Conservation (phyloP, 2,113 vertebrate species). For the Nibea coibor region DNA sequence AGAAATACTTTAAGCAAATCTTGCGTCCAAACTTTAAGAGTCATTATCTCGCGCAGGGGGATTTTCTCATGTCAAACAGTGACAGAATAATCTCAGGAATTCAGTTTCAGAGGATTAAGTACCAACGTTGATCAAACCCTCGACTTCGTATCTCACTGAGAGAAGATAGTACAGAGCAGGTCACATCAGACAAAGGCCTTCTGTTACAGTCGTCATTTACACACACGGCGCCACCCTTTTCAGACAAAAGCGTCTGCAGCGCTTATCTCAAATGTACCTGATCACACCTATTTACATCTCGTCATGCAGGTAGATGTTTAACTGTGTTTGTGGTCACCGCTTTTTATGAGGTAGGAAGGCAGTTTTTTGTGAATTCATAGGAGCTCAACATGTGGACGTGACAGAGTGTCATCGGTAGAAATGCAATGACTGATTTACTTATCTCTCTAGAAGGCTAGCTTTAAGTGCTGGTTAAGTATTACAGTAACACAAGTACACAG, state of each 20-base stretch:
- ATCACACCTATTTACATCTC: conserved; percentile 38
- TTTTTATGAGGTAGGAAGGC: not conserved
- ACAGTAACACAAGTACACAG: no score
- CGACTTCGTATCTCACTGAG: not conserved
- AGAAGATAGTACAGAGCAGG: not conserved
- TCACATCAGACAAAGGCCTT: not conserved
- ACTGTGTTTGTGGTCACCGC: not conserved
- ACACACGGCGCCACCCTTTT: conserved; percentile 18
- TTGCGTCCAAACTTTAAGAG: not conserved
- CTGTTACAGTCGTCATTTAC: not conserved
- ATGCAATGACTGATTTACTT: not conserved
- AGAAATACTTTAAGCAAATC: conserved; percentile 2
- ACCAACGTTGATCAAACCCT: not conserved
- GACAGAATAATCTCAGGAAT: not conserved
- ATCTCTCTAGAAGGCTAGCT: not conserved
- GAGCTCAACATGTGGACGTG: not conserved
- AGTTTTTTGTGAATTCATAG: not conserved
- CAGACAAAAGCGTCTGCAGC: conserved; percentile 42
- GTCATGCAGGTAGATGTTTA: conserved; percentile 50
- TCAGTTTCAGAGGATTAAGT: not conserved
- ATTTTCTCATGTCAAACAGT: not conserved
- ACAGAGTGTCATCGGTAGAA: no score
- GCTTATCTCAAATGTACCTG: conserved; percentile 44
- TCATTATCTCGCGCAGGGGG: not conserved
- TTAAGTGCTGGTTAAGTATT: no score